These are phyloP conservation scores for Protobothrops flavoviridis DNA, from an alignment of 2,113 vertebrate species.

Conservation along the genomic window DNA sequence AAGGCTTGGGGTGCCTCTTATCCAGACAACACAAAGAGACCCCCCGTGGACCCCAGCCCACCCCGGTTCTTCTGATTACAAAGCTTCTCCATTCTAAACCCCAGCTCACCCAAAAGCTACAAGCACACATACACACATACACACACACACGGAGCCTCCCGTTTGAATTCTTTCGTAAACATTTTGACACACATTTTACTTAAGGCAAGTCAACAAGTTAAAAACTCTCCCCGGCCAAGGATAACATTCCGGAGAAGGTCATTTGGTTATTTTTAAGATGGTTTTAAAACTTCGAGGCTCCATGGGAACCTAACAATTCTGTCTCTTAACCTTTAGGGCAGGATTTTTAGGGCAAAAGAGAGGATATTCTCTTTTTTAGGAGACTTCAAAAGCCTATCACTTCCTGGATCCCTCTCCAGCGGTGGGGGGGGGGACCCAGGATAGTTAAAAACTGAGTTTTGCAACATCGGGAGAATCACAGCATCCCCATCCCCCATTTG, in stretches of 20 bases:
- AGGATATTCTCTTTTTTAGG: no score
- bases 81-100: no score
- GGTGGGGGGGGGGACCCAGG: no score
- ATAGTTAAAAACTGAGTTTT: no score
- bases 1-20: slow-evolving; percentile 29
- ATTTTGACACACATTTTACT: slow-evolving; percentile 56
- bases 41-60: background rate
- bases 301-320: background rate
- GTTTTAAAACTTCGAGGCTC: background rate
- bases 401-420: background rate
- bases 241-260: slow-evolving; percentile 33
- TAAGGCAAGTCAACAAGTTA: background rate
- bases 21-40: slow-evolving; percentile 32
- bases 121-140: slow-evolving; percentile 25
- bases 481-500: no score
- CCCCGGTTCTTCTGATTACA: no score
- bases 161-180: slow-evolving; percentile 54
- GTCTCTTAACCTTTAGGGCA: background rate
- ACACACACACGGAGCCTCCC: background rate
- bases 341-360: background rate
- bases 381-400: background rate
- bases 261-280: slow-evolving; percentile 33
- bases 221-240: slow-evolving; percentile 27
- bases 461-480: no score
- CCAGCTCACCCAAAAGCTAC: slow-evolving; percentile 35